Evolutionary conservation across 2,797 vertebrate genomes (phyloP), one percentile per base, ranked within the genome.

Genomic region (Sibirionetta formosa): DNA sequence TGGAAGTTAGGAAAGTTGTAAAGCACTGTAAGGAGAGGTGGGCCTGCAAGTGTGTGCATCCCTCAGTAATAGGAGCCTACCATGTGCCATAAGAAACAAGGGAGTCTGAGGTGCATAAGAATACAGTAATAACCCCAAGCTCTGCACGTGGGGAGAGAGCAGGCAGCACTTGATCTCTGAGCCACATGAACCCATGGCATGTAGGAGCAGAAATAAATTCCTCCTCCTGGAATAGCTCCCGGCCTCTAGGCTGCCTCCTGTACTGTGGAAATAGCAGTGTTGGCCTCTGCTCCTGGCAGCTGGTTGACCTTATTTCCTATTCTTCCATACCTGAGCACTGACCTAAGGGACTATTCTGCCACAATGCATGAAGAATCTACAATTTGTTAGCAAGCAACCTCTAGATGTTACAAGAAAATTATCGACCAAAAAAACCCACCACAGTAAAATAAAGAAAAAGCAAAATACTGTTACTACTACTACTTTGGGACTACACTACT

Each of bases 51-150:
- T 8, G 3, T 33, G 14, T 27, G 11, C 26, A 33, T 19, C 20
- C 22, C 24, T 40, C 18, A 40, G 3, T 35, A 56, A 18, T 1
- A 46, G 29, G 24, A 50, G 5, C 50, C 63, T 71, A 61, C 14
- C 22, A 8, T 0, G 0, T n/a, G 12, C 68, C 51, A 8, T 27
- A 58, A 26, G 18, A 38, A 31, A 63, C 0, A 0, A 58, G 26
- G 16, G 33, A 73, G 20, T 9, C 17, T 80, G 57, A 44, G 20
- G 8, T 48, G 15, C 1, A 0, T 7, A 6, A 53, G 17, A 7
- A 24, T 29, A 2, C n/a, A 35, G 0, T 1, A 3, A 11, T 9
- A 14, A 14, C 29, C 82, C 31, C 63, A 14, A 79, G 16, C 11
- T 65, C 58, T 82, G 46, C 11, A 27, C 29, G 1, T 53, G 16